Evolutionary conservation across 2,888 invertebrate genomes (phyloP).

Genomic region (Chrysomela aeneicollis): DNA sequence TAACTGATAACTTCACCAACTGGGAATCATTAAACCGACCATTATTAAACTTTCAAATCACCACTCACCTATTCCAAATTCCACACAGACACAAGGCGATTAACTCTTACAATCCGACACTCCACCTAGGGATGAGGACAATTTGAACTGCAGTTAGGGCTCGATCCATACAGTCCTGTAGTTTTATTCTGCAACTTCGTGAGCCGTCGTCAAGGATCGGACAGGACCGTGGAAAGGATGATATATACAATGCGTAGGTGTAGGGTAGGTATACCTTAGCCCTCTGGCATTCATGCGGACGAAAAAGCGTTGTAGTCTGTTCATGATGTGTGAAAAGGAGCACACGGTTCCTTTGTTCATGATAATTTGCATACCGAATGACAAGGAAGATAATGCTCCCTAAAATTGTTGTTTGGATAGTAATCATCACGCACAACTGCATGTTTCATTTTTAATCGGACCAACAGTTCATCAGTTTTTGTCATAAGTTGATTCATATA

Average conservation of each 20-base stretch:
- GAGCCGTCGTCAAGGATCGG: constrained; percentile 45
- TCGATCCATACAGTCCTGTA: constrained; percentile 55
- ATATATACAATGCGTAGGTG: constrained; percentile 24
- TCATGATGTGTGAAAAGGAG: no score
- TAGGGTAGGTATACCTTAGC: neutral
- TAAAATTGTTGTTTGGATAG: no score
- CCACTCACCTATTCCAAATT: constrained; percentile 13
- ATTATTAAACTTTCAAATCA: neutral
- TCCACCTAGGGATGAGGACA: constrained; percentile 23
- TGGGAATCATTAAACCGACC: no score
- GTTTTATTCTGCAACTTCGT: constrained; percentile 53
- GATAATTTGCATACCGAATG: no score
- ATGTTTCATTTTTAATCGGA: no score
- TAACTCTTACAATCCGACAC: constrained; percentile 29
- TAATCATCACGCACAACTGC: no score
- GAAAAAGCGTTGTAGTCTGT: no score
- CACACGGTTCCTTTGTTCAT: no score
- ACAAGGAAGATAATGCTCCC: no score
- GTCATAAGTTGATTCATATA: no score
- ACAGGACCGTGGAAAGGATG: constrained; percentile 43
- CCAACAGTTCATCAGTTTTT: no score
- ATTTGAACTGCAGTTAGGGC: constrained; percentile 33
- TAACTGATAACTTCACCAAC: no score
- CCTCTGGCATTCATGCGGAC: neutral
- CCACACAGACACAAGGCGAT: constrained; percentile 27